Evolutionary conservation across 2,888 invertebrate species (phyloP), one percentile per base, ranked within the genome.

Genomic region (Sepioteuthis lessoniana): DNA sequence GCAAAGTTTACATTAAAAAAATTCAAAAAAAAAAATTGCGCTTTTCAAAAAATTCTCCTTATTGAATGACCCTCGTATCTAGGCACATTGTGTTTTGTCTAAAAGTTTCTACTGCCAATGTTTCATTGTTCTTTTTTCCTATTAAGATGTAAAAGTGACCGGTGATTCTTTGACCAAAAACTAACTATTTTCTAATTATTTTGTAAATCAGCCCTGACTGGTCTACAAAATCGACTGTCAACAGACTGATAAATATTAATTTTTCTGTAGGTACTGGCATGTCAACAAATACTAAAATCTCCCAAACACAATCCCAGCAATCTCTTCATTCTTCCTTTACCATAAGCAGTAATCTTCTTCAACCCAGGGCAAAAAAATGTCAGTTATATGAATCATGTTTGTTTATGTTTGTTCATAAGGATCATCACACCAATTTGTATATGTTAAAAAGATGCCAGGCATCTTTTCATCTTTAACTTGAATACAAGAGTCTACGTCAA

Each of bases 391-490:
- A 60, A 60, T 60, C 25, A 60, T 60, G 4, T 60, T 55, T 31
- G 60, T 60, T 60, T 60, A 8, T 60, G 60, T 60, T 60, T 60
- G 60, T 60, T 19, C 28, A 31, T 31, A 19, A 60, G 60, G 60
- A 60, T 60, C 60, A 60, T 60, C 60, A 60, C 60, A 60, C 60
- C 60, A 60, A 60, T 60, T 60, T 60, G 60, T 60, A 60, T 60
- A 31, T 31, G 60, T 60, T 31, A 60, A 60, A 60, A 28, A 60
- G 60, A 60, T 60, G 28, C 25, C 60, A 60, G 60, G 28, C 60
- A 60, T 31, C 60, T 60, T 28, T 31, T 25, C 60, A 0, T 60
- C 28, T 31, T 60, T 60, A 28, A 28, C 60, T 28, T 60, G 5
- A 28, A 25, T 31, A 60, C 60, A 25, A 60, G 10, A 60, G 60